A percentile compares a stretch with the other conserved stretches of the same genome.
Evolutionary conservation across 2,797 vertebrate genomes (phyloP).

Genomic region (Chrysocyon brachyurus): DNA sequence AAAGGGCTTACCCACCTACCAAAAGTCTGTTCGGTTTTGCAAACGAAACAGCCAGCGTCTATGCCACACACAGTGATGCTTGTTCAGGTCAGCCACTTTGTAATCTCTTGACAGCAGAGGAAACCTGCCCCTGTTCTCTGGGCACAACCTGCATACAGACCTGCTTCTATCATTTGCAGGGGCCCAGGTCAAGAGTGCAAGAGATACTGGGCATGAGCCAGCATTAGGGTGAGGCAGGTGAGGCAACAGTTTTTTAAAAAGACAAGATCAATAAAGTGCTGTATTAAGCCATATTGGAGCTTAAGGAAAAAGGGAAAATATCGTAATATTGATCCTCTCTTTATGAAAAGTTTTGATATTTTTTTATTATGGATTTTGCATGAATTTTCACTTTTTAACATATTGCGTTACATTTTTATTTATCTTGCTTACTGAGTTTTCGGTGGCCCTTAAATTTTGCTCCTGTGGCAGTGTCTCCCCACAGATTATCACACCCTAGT

Average conservation of each 20-base stretch:
- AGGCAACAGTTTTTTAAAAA: background rate
- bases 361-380: background rate
- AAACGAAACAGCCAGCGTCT: background rate
- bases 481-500: background rate
- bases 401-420: background rate
- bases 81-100: background rate
- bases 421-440: background rate
- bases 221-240: background rate
- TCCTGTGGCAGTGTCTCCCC: background rate
- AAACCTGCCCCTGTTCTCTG: background rate
- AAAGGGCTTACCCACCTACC: background rate
- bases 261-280: background rate
- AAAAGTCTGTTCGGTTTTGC: background rate
- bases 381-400: background rate
- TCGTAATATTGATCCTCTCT: background rate
- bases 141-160: fast-evolving
- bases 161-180: too few species aligned
- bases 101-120: background rate
- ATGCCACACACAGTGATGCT: background rate
- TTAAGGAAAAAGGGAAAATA: background rate
- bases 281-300: background rate
- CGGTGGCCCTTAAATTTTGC: background rate
- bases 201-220: background rate
- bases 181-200: background rate
- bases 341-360: background rate